Conservation (phyloP, 2,797 vertebrate genomes). For the Tokudaia muenninki region DNA sequence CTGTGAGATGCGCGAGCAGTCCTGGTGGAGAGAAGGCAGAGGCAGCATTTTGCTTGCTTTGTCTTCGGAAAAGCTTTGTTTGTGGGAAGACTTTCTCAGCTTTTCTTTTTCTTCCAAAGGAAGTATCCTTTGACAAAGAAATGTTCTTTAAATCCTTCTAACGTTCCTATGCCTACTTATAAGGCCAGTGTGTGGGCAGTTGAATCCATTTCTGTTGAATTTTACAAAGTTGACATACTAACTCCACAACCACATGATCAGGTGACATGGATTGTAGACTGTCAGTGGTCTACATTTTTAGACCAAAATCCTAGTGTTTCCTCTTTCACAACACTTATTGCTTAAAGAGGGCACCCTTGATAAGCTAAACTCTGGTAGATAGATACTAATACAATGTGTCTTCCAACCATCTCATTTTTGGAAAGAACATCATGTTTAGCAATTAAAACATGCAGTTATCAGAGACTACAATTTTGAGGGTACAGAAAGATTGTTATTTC, state of each 20-base stretch:
- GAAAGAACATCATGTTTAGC: slow-evolving; percentile 25
- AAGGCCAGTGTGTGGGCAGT: neutral
- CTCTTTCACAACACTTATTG: neutral
- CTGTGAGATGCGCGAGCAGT: neutral
- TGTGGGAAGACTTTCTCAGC: neutral
- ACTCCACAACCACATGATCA: neutral
- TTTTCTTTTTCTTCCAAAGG: neutral
- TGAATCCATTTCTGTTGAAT: no score
- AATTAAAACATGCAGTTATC: slow-evolving; percentile 50
- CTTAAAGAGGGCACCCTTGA: neutral
- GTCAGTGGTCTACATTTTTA: neutral
- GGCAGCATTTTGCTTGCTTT: neutral
- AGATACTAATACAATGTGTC: slow-evolving; percentile 9
- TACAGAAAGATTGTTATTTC: slow-evolving; percentile 14
- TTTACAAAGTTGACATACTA: neutral
- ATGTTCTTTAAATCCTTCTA: neutral
- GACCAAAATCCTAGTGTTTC: neutral
- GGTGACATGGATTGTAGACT: neutral
- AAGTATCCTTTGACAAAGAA: neutral
- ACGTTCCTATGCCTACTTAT: neutral
- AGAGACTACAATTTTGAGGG: slow-evolving; percentile 32
- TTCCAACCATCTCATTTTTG: slow-evolving; percentile 13
- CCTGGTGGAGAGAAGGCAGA: neutral
- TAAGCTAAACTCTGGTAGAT: neutral
- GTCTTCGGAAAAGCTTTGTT: neutral